Evolutionary conservation across 2,113 vertebrate species (phyloP), one percentile per base, ranked within the genome.

Genomic region (Oncorhynchus tshawytscha): DNA sequence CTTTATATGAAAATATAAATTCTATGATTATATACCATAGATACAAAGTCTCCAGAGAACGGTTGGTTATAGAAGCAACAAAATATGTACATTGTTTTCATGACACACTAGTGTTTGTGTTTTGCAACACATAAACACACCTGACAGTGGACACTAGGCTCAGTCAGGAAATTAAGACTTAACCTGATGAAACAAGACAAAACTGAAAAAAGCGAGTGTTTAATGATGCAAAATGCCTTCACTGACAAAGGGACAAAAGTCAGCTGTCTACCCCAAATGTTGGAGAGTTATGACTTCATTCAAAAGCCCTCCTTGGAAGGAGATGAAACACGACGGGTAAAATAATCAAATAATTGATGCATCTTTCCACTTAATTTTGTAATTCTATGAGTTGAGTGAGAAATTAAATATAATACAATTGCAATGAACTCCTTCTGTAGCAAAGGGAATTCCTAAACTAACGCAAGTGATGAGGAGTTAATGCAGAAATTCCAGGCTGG

Each of bases 1-100:
- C 91, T 96, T 96, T 91, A 95, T 95, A 95, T 93, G 92, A 95
- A 95, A 95, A 95, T 94, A 95, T 94, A 95, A 95, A 94, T 95
- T 94, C 92, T 95, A 94, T 94, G 94, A 95, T 94, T 94, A 95
- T 95, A 96, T 94, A 95, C 93, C 94, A 72, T 59, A 72, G 70
- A 72, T 29, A 96, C 94, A 95, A 95, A 94, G 93, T 93, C 94
- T 90, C 91, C 93, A 94, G 93, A 94, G 94, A 94, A 95, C 91
- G 91, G 91, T 92, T 94, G 92, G 89, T 91, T 71, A 75, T 25
- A 66, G 90, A 92, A 95, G 93, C 93, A 94, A 95, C 92, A 94
- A 94, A 94, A 94, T 96, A 95, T 96, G 94, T 96, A 96, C 94
- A 96, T 92, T 93, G 88, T 67, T 57, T 29, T 91, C 91, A 91